phyloP scores from a whole-genome alignment of 2,888 invertebrate species.

The Acheta domesticus region DNA sequence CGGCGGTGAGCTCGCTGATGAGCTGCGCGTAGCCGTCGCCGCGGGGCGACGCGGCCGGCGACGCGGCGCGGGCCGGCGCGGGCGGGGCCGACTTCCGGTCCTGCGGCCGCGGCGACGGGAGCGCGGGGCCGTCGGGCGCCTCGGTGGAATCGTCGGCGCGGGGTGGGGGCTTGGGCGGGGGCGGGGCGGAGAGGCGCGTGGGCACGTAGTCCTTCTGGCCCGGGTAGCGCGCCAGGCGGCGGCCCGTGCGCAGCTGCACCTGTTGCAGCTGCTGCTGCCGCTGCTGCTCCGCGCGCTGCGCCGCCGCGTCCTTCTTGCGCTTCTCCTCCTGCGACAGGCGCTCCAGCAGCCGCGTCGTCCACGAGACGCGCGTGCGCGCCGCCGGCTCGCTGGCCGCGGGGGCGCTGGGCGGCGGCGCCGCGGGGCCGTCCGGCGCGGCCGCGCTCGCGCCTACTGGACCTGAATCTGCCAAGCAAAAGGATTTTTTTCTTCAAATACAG shows the following conservation, averaged over 20 bases:
- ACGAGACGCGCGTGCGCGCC: constrained; percentile 28
- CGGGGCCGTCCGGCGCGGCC: no score
- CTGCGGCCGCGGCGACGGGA: not conserved
- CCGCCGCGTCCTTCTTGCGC: constrained; percentile 20
- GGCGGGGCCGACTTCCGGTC: not conserved
- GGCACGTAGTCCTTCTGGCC: not conserved
- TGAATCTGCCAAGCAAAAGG: no score
- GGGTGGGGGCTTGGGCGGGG: not conserved
- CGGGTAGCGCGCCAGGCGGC: constrained; percentile 5
- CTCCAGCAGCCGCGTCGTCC: constrained; percentile 36
- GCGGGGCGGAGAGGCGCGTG: not conserved
- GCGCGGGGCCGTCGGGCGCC: not conserved
- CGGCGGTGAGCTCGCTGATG: constrained; percentile 21
- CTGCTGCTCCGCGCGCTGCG: not conserved
- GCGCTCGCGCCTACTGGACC: no score
- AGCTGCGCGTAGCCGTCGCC: constrained; percentile 23
- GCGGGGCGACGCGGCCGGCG: not conserved
- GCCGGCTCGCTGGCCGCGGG: not conserved
- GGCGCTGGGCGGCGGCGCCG: not conserved
- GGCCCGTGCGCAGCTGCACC: not conserved
- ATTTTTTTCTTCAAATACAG: no score
- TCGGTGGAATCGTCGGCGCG: not conserved
- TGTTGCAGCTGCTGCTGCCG: not conserved
- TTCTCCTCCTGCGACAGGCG: constrained; percentile 34
- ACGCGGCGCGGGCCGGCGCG: not conserved